Evolutionary conservation across 2,797 vertebrate genomes (phyloP).

Genomic region (Sebastes paucispinis): DNA sequence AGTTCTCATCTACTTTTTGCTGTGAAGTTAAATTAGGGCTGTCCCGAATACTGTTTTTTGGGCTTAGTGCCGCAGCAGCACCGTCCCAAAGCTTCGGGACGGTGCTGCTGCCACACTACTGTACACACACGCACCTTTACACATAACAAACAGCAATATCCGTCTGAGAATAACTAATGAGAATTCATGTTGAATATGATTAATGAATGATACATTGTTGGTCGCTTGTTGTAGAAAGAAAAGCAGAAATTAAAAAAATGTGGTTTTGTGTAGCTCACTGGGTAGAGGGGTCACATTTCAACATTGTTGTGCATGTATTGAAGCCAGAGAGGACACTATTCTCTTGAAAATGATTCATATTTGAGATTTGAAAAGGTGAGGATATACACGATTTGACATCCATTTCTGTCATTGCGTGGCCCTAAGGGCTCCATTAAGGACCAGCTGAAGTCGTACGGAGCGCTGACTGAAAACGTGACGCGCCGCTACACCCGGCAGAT

Average conservation of each 20-base stretch:
- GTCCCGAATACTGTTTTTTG: no score
- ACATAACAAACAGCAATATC: no score
- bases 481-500: constrained; percentile 97
- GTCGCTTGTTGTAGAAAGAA: not conserved
- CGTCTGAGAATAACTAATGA: no score
- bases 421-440: constrained; percentile 97
- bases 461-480: constrained; percentile 97
- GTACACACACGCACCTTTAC: no score
- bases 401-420: not conserved
- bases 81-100: no score
- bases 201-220: no score
- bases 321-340: not conserved
- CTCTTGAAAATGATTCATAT: not conserved
- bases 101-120: no score
- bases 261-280: not conserved
- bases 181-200: no score
- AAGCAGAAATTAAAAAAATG: not conserved
- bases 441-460: constrained; percentile 96
- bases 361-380: not conserved
- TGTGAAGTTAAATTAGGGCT: not conserved
- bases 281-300: not conserved
- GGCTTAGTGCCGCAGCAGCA: no score
- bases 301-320: not conserved
- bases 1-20: constrained; percentile 32
- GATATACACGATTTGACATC: no score